Base-by-base conservation (phyloP, 92 coral and sea anemone genomes). In the Anthopleura xanthogrammica region DNA sequence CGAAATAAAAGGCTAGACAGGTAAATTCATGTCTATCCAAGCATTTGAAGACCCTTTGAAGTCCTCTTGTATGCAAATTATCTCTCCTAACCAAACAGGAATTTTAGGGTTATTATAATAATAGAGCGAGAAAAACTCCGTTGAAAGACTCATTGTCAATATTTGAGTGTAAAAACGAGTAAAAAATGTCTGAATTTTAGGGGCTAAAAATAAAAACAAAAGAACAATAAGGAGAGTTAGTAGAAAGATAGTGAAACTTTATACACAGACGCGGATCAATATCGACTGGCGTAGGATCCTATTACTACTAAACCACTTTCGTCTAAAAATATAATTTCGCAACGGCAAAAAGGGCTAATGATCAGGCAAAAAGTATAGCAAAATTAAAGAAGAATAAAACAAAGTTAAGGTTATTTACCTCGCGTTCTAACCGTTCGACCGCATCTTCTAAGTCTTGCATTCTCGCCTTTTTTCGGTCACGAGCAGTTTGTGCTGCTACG, bases 401-500 rank as follows among this genome's bases (percentile, higher is more conserved):
- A 62, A 5, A 9, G 50, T 46, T 20, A 73, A 13, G 23, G 12
- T 9, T 78, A 12, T 78, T 48, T 79, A 95, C 99, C 97, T 97
- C 94, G 77, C 88, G 87, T 86, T 94, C 97, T 43, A 90, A 85
- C 1, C 88, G 83, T 56, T 90, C 98, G 55, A 97, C 93, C 78
- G 94, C 89, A 79, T 97, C 99, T 86, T 97, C 99, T 54, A 97
- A 87, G 85, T 97, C 99, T 62, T 94, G 89, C 99, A 97, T 97
- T 54, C 99, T 92, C 2, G 98, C 99, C 80, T 97, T 97, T 89
- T 97, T 97, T 75, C 99, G 85, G 50, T 97, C 99, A 36, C 99
- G 92, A 16, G 99, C 99, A 52, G 99, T 97, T 80, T 97, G 99
- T 40, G 99, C 99, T 20, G 99, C 99, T 6, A 97, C 98, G 22